These are phyloP conservation scores for Dyspetes luteomarginatus DNA, from an alignment of 2,888 invertebrate species.

Conservation along the genomic window DNA sequence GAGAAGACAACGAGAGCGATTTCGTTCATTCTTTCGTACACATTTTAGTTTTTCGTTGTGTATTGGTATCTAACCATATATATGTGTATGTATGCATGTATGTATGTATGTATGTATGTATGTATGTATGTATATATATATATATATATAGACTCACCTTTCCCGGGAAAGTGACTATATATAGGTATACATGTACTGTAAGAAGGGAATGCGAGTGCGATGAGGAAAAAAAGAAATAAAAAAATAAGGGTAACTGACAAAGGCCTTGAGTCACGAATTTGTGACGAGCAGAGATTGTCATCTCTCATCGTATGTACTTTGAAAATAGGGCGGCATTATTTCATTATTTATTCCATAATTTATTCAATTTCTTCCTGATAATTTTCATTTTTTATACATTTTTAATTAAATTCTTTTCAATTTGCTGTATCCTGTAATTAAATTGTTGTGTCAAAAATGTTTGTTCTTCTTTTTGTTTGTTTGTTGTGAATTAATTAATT, in stretches of 20 bases:
- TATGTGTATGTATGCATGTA: background rate
- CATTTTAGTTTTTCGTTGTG: constrained; percentile 5
- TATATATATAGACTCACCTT: background rate
- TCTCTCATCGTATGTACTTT: background rate
- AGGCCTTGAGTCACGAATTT: background rate
- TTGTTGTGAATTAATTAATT: no score
- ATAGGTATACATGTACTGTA: background rate
- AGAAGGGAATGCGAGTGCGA: background rate
- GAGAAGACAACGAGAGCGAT: constrained; percentile 61
- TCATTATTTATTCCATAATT: background rate
- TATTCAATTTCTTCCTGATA: background rate
- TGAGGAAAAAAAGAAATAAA: background rate
- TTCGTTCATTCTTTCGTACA: constrained; percentile 45
- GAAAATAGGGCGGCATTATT: background rate
- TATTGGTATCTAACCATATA: background rate
- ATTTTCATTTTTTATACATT: background rate
- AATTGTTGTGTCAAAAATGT: no score
- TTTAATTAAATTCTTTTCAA: background rate
- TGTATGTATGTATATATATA: background rate
- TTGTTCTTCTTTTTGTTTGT: no score
- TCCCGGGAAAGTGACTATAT: background rate
- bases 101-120: background rate
- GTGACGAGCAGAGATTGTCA: constrained; percentile 1
- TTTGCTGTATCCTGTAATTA: no score
- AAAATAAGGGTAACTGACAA: background rate